These are phyloP conservation scores for Leptocoma aspasia DNA, from an alignment of 2,113 vertebrate genomes.

Conservation along the genomic window DNA sequence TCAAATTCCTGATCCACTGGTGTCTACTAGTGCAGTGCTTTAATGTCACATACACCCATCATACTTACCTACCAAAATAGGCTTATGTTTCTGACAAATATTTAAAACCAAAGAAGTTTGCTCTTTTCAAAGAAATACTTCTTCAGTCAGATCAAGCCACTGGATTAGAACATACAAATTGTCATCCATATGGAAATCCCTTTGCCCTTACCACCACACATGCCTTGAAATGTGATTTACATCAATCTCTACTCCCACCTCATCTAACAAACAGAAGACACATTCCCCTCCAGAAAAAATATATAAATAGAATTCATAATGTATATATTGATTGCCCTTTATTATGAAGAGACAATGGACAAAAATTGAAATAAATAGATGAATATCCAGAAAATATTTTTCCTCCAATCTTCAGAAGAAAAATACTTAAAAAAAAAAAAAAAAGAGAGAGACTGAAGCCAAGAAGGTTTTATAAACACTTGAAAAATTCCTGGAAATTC, in stretches of 20 bases:
- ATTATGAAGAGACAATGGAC: not conserved
- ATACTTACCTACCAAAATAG: not conserved
- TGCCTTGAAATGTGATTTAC: conserved; percentile 32
- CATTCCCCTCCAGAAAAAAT: not conserved
- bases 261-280: conserved; percentile 3
- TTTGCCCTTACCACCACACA: conserved; percentile 1
- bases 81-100: not conserved
- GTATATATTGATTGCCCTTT: not conserved
- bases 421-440: not conserved
- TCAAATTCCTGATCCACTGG: not conserved
- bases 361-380: not conserved
- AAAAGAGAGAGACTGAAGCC: not conserved
- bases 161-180: conserved; percentile 1
- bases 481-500: not conserved
- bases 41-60: not conserved
- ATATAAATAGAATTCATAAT: not conserved
- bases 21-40: not conserved
- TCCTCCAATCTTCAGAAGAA: not conserved
- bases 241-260: conserved; percentile 17
- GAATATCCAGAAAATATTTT: not conserved
- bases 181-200: conserved; percentile 25
- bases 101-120: not conserved
- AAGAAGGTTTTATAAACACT: not conserved
- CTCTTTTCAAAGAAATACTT: not conserved
- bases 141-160: not conserved